phyloP scores from a whole-genome alignment of 1,140 invertebrate genomes.

The Hylaeus volcanicus region DNA sequence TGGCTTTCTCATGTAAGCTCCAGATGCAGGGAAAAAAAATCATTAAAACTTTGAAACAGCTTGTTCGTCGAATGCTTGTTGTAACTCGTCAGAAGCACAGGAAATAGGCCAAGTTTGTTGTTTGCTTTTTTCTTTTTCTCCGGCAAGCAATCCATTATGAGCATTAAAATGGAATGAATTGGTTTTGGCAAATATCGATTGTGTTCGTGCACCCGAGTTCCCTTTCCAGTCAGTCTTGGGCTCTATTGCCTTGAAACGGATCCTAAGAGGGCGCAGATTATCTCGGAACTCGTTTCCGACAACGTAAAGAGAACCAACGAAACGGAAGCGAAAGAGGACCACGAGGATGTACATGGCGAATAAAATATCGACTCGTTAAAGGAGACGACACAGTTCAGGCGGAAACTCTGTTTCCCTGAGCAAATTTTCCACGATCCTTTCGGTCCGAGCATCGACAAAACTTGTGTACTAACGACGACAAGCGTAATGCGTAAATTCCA shows the following conservation, averaged over 20 bases:
- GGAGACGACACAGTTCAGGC: background rate
- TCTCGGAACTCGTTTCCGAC: constrained; percentile 9
- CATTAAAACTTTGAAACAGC: background rate
- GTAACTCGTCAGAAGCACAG: too few relatives aligned
- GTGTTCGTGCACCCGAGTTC: constrained; percentile 14
- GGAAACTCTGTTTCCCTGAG: background rate
- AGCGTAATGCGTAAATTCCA: background rate
- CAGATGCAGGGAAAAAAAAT: background rate
- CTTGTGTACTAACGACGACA: constrained; percentile 10
- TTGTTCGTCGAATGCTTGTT: background rate
- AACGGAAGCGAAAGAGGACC: background rate
- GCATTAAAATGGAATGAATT: background rate
- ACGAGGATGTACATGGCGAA: background rate
- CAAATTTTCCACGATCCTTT: constrained; percentile 4
- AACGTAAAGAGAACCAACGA: background rate
- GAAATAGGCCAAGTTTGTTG: too few relatives aligned
- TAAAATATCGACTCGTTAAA: constrained; percentile 24
- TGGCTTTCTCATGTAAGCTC: background rate
- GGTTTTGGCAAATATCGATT: background rate
- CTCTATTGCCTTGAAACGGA: constrained; percentile 27
- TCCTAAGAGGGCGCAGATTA: constrained; percentile 12
- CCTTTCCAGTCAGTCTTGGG: constrained; percentile 32
- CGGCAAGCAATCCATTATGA: too few relatives aligned
- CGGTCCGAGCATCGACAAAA: constrained; percentile 3
- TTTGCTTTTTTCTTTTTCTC: too few relatives aligned